Percentiles rank a stretch among this genome's conserved stretches.
Conservation (phyloP, 1,140 invertebrate species). For the Anastrepha ludens region DNA sequence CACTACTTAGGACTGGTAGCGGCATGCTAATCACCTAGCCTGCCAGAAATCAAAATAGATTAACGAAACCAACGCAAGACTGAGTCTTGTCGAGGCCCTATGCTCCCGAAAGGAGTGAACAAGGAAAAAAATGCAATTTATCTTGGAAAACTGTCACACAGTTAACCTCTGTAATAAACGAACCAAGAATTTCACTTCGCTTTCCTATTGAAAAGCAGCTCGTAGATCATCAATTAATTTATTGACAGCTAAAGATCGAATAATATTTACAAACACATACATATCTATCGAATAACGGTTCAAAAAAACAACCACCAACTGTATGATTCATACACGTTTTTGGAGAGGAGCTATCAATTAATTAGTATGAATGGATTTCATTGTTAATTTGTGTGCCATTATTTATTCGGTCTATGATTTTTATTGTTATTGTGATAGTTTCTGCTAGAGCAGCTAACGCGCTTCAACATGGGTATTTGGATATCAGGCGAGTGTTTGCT, state of each 20-base stretch:
- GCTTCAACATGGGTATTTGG: not conserved
- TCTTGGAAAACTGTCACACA: too few species aligned
- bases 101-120: too few species aligned
- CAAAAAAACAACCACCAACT: not conserved
- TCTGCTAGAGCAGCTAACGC: not conserved
- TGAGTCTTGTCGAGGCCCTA: too few species aligned
- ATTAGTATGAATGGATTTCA: conserved; percentile 11
- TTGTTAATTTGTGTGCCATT: not conserved
- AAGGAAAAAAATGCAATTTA: too few species aligned
- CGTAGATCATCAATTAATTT: not conserved
- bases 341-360: not conserved
- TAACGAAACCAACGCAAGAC: too few species aligned
- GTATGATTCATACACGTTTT: not conserved
- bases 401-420: not conserved
- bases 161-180: too few species aligned
- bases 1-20: too few species aligned
- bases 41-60: too few species aligned
- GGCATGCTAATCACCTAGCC: too few species aligned
- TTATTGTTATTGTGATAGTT: not conserved
- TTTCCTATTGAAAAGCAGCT: too few species aligned
- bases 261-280: not conserved
- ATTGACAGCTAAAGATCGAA: conserved; percentile 13
- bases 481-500: not conserved
- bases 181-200: too few species aligned
- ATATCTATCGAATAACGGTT: not conserved